Conservation (phyloP, 2,797 vertebrate species). For the Sebastes reedi region DNA sequence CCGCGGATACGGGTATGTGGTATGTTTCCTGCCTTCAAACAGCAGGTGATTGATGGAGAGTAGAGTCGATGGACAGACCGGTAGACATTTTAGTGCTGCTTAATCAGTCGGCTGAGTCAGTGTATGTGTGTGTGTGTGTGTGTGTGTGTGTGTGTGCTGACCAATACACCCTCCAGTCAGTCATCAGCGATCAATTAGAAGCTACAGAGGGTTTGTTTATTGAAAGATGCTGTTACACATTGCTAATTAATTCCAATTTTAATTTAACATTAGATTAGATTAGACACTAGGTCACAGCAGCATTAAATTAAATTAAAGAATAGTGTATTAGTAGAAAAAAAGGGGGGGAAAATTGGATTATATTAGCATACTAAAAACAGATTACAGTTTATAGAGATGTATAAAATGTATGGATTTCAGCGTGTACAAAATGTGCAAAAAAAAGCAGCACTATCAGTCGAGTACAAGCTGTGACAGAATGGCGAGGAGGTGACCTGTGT, state of each 20-base stretch:
- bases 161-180: conserved; percentile 29
- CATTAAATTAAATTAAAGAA: background rate
- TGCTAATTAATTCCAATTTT: background rate
- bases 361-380: background rate
- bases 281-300: background rate
- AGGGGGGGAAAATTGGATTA: background rate
- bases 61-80: conserved; percentile 38
- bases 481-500: conserved; percentile 3
- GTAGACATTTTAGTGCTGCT: conserved; percentile 50
- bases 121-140: background rate
- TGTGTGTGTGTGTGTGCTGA: conserved; percentile 39
- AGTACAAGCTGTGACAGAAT: conserved; percentile 2
- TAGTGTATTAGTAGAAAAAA: background rate
- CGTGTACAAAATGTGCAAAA: background rate
- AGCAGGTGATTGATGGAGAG: conserved; percentile 60
- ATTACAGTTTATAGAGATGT: background rate
- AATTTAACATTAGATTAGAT: background rate
- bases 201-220: conserved; percentile 2
- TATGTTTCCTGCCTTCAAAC: conserved; percentile 38
- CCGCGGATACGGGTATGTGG: conserved; percentile 28
- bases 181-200: conserved; percentile 53
- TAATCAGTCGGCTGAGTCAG: conserved; percentile 54
- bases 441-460: background rate
- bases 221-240: background rate
- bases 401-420: background rate